Evolutionary conservation across 1,140 invertebrate genomes (phyloP).

Genomic region (Bactericera cockerelli): DNA sequence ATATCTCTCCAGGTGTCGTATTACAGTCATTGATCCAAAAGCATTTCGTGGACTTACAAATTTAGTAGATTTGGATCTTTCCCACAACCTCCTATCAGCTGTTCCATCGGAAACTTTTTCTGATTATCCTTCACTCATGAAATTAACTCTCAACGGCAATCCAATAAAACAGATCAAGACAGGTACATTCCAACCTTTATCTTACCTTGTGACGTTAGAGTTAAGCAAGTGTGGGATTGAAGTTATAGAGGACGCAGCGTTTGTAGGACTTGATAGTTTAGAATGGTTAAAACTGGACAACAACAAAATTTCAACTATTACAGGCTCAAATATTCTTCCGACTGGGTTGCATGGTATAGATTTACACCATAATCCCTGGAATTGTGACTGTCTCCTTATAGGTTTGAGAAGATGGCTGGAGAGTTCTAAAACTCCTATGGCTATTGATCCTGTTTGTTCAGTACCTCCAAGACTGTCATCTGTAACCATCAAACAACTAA

Average conservation of each 20-base stretch:
- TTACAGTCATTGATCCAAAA: slow-evolving; percentile 55
- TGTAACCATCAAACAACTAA: slow-evolving; percentile 48
- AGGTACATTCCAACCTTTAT: slow-evolving; percentile 56
- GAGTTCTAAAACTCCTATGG: slow-evolving; percentile 50
- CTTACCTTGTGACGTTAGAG: slow-evolving; percentile 61
- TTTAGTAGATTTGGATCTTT: slow-evolving; percentile 74
- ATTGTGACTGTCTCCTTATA: slow-evolving; percentile 65
- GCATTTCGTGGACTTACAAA: slow-evolving; percentile 72
- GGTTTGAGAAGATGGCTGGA: slow-evolving; percentile 61
- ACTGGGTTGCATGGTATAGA: slow-evolving; percentile 56
- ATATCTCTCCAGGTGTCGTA: slow-evolving; percentile 55
- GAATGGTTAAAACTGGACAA: slow-evolving; percentile 71
- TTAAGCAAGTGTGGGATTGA: slow-evolving; percentile 62
- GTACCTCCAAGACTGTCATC: slow-evolving; percentile 47
- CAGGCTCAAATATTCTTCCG: slow-evolving; percentile 50
- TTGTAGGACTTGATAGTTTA: slow-evolving; percentile 59
- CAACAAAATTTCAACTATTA: slow-evolving; percentile 56
- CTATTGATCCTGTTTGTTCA: slow-evolving; percentile 54
- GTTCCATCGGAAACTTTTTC: slow-evolving; percentile 61
- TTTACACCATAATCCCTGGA: slow-evolving; percentile 75
- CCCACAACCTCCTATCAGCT: slow-evolving; percentile 56
- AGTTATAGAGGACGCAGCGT: slow-evolving; percentile 58
- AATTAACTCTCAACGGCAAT: slow-evolving; percentile 61
- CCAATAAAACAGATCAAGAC: slow-evolving; percentile 52
- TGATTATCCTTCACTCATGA: slow-evolving; percentile 62